Percentiles rank a stretch among this genome's conserved stretches.
Evolutionary conservation across 2,888 invertebrate genomes (phyloP).

Genomic region (Suillia variegata): DNA sequence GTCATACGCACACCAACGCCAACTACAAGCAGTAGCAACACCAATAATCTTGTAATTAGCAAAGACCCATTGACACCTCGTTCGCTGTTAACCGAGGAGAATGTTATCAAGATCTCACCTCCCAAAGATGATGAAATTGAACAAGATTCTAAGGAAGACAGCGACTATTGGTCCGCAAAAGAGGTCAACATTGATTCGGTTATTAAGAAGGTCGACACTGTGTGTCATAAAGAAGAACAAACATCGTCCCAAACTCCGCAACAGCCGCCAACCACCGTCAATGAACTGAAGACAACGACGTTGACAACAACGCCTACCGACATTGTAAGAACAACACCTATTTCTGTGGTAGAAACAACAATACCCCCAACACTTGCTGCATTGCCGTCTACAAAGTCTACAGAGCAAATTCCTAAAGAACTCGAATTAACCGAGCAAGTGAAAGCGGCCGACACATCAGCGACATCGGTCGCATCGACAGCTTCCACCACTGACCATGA

Average conservation of each 20-base stretch:
- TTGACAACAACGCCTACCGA: background rate
- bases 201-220: constrained; percentile 75
- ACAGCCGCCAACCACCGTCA: constrained; percentile 9
- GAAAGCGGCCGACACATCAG: background rate
- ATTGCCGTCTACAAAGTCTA: constrained; percentile 7
- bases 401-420: background rate
- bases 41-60: background rate
- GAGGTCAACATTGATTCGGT: constrained; percentile 82
- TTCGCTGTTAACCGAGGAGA: constrained; percentile 53
- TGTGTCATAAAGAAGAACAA: constrained; percentile 15
- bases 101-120: constrained; percentile 53
- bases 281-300: background rate
- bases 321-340: too few relatives aligned
- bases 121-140: constrained; percentile 59
- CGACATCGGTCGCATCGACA: constrained; percentile 17
- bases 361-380: constrained; percentile 6
- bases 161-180: constrained; percentile 79
- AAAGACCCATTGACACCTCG: constrained; percentile 24
- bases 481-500: constrained; percentile 51
- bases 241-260: background rate
- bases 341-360: constrained; percentile 12
- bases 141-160: constrained; percentile 70
- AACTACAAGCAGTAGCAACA: constrained; percentile 20
- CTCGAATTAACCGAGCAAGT: background rate
- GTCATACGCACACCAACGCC: constrained; percentile 41